phyloP scores from a whole-genome alignment of 1,140 invertebrate species.

The Drosophila gunungcola region DNA sequence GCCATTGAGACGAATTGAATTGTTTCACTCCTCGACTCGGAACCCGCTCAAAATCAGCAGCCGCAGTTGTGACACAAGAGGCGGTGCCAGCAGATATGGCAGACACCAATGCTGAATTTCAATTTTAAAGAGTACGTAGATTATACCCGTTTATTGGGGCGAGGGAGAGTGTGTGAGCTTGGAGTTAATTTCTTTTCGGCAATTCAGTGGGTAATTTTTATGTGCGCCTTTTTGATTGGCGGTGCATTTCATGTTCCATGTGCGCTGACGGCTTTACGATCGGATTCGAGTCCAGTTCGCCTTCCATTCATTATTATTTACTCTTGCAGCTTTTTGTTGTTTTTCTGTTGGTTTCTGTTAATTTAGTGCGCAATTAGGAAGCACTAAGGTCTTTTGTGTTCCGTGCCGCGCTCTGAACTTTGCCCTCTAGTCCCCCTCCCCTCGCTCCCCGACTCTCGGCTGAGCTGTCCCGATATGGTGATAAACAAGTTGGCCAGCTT shows the following conservation, averaged over 20 bases:
- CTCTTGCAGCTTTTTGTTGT: conserved; percentile 23
- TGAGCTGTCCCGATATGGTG: conserved; percentile 60
- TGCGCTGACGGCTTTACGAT: conserved; percentile 50
- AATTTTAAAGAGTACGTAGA: conserved; percentile 44
- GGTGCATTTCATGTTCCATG: conserved; percentile 71
- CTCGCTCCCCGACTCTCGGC: conserved; percentile 8
- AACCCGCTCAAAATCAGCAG: conserved; percentile 66
- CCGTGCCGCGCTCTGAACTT: conserved; percentile 69
- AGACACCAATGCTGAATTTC: conserved; percentile 30
- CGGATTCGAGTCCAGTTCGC: conserved; percentile 45
- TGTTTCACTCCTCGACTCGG: conserved; percentile 51
- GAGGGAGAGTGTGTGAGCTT: conserved; percentile 16
- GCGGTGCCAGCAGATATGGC: conserved; percentile 50
- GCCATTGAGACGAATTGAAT: conserved; percentile 53
- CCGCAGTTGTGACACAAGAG: conserved; percentile 75
- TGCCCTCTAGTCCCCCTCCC: conserved; percentile 28
- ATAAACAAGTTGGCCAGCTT: conserved; percentile 44
- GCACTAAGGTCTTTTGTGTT: conserved; percentile 69
- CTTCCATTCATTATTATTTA: conserved; percentile 70
- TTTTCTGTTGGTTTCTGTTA: conserved; percentile 44
- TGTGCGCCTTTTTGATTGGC: conserved; percentile 81
- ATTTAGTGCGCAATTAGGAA: conserved; percentile 82
- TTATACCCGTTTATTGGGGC: conserved; percentile 22
- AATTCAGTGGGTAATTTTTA: conserved; percentile 74
- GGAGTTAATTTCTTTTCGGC: conserved; percentile 69